phyloP scores from a whole-genome alignment of 2,888 invertebrate species.

The Oasisia sp. region DNA sequence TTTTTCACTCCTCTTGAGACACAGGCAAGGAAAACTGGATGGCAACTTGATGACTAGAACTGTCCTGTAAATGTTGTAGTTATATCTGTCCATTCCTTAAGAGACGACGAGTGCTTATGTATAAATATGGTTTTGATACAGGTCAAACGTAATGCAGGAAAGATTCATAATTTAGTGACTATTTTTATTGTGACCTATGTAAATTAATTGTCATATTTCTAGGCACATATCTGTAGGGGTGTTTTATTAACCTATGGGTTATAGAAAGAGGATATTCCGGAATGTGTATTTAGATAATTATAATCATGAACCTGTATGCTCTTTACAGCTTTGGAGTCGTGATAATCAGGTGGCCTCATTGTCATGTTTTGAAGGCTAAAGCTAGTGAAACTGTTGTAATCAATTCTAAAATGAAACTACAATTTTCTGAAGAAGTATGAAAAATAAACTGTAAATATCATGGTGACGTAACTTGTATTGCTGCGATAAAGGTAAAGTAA shows the following conservation, averaged over 20 bases:
- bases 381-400: too few relatives aligned
- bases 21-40: background rate
- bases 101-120: background rate
- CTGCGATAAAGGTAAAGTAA: background rate
- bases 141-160: background rate
- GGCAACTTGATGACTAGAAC: background rate
- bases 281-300: background rate
- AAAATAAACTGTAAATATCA: background rate
- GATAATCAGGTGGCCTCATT: too few relatives aligned
- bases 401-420: background rate
- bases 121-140: background rate
- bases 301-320: background rate
- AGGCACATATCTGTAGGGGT: background rate
- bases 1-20: background rate
- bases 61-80: background rate
- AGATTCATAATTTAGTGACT: background rate
- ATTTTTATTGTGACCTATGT: background rate
- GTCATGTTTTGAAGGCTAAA: too few relatives aligned
- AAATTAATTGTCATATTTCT: background rate
- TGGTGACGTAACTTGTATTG: background rate
- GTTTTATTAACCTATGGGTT: background rate
- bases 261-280: background rate
- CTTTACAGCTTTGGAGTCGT: background rate
- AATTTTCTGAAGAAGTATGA: background rate
- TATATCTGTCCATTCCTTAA: background rate